Conservation (phyloP, 1,140 invertebrate species). For the Stenopsyche tienmushanensis region DNA sequence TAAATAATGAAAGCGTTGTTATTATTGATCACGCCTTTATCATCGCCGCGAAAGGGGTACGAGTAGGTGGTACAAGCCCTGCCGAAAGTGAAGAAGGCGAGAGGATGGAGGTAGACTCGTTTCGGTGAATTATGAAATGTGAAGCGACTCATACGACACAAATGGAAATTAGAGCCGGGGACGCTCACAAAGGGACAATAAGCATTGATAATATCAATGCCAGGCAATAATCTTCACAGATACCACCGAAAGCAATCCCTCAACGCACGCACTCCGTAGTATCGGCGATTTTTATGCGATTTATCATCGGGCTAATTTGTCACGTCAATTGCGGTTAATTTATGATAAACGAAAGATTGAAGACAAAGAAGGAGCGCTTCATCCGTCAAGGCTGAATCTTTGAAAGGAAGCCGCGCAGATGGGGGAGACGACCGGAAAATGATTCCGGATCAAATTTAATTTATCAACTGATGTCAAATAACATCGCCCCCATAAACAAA, state of each 20-base stretch:
- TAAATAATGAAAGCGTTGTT: conserved; percentile 23
- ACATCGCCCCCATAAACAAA: conserved; percentile 36
- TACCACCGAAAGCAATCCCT: no score
- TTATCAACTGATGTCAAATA: conserved; percentile 41
- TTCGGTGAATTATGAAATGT: conserved; percentile 33
- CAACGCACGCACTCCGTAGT: no score
- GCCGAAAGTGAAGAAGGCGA: background rate
- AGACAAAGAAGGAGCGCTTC: no score
- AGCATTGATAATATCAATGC: no score
- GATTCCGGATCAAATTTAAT: conserved; percentile 40
- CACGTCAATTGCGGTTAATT: no score
- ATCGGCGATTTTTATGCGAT: no score
- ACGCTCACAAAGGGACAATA: conserved; percentile 21
- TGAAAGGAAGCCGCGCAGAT: background rate
- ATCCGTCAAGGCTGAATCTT: no score
- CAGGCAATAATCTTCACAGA: no score
- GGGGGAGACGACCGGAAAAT: conserved; percentile 4
- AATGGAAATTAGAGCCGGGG: no score
- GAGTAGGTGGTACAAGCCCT: background rate
- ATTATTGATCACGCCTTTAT: conserved; percentile 29
- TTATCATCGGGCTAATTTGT: no score
- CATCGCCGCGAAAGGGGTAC: conserved; percentile 1
- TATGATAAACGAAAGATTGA: no score
- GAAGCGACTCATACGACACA: conserved; percentile 25
- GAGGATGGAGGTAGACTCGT: background rate